phyloP scores from a whole-genome alignment of 2,797 vertebrate species.

The Neosilurus hyrtlii region DNA sequence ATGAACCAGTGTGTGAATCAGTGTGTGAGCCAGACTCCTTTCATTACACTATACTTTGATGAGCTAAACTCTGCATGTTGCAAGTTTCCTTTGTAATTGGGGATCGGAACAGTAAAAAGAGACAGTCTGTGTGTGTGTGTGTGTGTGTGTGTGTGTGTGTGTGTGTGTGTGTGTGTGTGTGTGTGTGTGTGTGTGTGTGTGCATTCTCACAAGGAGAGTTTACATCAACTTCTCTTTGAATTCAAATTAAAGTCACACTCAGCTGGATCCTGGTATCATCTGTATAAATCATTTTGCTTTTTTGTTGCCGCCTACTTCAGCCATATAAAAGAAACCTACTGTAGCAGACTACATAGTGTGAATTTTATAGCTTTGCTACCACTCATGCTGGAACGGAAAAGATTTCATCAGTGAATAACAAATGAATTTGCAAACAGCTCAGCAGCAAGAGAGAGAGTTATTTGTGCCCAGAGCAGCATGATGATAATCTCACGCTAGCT shows the following conservation, averaged over 20 bases:
- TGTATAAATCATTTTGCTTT: conserved; percentile 37
- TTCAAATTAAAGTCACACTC: conserved; percentile 39
- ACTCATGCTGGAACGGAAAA: conserved; percentile 32
- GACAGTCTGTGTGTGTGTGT: neutral
- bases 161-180: conserved; percentile 14
- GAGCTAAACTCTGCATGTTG: conserved; percentile 28
- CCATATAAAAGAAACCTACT: conserved; percentile 17
- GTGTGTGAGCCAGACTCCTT: conserved; percentile 36
- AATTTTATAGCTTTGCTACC: conserved; percentile 44
- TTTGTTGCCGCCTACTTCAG: neutral
- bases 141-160: neutral
- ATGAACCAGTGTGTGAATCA: conserved; percentile 43
- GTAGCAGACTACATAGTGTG: conserved; percentile 25
- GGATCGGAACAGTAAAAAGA: conserved; percentile 4
- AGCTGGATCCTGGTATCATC: conserved; percentile 19
- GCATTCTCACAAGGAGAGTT: conserved; percentile 11
- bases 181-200: neutral
- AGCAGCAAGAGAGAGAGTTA: conserved; percentile 28
- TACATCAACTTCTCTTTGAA: conserved; percentile 26
- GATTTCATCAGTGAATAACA: conserved; percentile 46
- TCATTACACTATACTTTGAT: conserved; percentile 21
- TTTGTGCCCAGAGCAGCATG: conserved; percentile 46
- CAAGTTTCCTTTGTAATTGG: conserved; percentile 14
- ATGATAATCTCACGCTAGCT: conserved; percentile 54
- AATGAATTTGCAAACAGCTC: conserved; percentile 52